Percentiles rank a stretch among this genome's conserved stretches.
phyloP scores from a whole-genome alignment of 1,140 invertebrate genomes.

The Procambarus clarkii region DNA sequence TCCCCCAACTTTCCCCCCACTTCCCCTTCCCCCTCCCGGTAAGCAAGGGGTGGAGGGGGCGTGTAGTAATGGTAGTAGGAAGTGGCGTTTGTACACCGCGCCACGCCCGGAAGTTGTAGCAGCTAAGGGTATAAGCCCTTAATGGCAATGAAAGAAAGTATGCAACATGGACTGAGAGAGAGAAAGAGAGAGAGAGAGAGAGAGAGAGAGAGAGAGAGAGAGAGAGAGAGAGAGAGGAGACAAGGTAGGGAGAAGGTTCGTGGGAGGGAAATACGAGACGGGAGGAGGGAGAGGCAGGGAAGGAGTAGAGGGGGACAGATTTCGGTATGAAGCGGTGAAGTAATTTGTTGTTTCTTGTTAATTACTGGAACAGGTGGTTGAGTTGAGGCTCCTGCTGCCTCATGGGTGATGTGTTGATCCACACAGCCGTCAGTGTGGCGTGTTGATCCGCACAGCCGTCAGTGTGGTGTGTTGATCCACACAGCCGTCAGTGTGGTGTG shows the following conservation, averaged over 20 bases:
- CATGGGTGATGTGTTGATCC: too few relatives aligned
- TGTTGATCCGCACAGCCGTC: too few relatives aligned
- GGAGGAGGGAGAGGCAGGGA: neutral
- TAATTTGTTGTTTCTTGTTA: too few relatives aligned
- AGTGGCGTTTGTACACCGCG: neutral
- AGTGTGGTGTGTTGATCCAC: too few relatives aligned
- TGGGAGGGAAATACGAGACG: neutral
- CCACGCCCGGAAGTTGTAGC: conserved; percentile 17
- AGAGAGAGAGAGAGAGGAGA: neutral
- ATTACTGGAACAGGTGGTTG: too few relatives aligned
- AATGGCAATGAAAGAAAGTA: neutral
- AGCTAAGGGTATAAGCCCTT: neutral
- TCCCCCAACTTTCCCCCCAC: neutral
- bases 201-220: neutral
- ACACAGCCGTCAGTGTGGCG: too few relatives aligned
- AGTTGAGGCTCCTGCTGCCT: too few relatives aligned
- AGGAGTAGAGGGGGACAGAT: neutral
- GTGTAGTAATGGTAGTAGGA: conserved; percentile 19
- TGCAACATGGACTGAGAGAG: neutral
- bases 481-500: too few relatives aligned
- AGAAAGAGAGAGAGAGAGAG: neutral
- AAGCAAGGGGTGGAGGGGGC: neutral
- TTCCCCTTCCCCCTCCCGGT: neutral
- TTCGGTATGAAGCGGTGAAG: too few relatives aligned
- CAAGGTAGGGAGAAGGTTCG: neutral